Conservation (phyloP, 2,888 invertebrate genomes). For the Synanthedon vespiformis region DNA sequence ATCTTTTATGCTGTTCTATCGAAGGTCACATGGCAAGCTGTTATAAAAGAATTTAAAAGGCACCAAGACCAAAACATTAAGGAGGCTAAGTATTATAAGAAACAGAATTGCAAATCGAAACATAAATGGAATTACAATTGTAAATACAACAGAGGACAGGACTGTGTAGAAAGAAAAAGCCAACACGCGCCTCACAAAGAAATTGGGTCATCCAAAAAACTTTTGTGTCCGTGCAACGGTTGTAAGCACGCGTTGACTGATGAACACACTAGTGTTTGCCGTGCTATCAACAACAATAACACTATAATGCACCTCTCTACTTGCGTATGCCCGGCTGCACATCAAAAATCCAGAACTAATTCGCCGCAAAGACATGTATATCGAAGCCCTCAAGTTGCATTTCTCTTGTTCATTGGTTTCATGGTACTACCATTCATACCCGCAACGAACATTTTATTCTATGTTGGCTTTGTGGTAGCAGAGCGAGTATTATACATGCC, state of each 20-base stretch:
- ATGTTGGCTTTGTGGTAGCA: constrained; percentile 98
- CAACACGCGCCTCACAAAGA: constrained; percentile 49
- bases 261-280: constrained; percentile 77
- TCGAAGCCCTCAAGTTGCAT: constrained; percentile 52
- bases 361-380: constrained; percentile 36
- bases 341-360: constrained; percentile 34
- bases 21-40: constrained; percentile 49
- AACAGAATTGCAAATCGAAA: constrained; percentile 50
- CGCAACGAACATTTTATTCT: constrained; percentile 95
- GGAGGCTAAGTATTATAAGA: constrained; percentile 50
- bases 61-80: constrained; percentile 36
- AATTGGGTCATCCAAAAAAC: constrained; percentile 44
- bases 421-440: constrained; percentile 94
- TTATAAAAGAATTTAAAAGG: constrained; percentile 46
- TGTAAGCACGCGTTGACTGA: constrained; percentile 76
- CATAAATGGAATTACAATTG: constrained; percentile 56
- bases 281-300: constrained; percentile 80
- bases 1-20: constrained; percentile 76
- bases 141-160: constrained; percentile 50
- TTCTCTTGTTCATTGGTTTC: constrained; percentile 78
- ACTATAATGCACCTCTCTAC: constrained; percentile 67
- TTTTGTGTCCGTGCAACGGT: constrained; percentile 72
- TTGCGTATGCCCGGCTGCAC: constrained; percentile 48
- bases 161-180: constrained; percentile 51
- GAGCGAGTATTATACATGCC: constrained; percentile 96